Evolutionary conservation across 1,140 invertebrate species (phyloP).

Genomic region (Macrocentrus cingulum): DNA sequence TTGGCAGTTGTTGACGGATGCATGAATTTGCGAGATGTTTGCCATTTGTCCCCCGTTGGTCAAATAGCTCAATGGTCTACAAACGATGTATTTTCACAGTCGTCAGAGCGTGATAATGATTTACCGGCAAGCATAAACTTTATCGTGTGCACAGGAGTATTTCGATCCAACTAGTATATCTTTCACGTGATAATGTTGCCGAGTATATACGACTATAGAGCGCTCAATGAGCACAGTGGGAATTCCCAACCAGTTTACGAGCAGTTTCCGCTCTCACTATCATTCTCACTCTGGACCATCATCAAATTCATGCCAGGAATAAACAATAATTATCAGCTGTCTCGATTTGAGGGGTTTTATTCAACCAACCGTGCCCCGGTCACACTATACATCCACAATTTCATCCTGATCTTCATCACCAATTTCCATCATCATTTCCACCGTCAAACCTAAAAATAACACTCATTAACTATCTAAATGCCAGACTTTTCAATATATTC

Average conservation of each 20-base stretch:
- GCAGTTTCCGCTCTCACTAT: neutral
- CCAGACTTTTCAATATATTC: no score
- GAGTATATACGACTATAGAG: neutral
- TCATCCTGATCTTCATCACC: no score
- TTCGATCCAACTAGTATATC: neutral
- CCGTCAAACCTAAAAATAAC: no score
- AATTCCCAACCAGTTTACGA: neutral
- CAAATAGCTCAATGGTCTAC: neutral
- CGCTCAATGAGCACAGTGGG: neutral
- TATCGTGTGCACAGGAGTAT: neutral
- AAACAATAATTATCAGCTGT: no score
- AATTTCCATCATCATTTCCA: no score
- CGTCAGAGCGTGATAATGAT: slow-evolving; percentile 4
- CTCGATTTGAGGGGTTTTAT: no score
- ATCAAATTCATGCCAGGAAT: no score
- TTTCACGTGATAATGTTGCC: slow-evolving; percentile 14
- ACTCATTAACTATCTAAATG: no score
- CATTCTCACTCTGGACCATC: no score
- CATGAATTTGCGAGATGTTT: slow-evolving; percentile 4
- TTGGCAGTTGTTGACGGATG: neutral
- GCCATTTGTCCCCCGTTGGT: neutral
- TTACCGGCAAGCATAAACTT: neutral
- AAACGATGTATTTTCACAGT: slow-evolving; percentile 12
- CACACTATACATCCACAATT: no score
- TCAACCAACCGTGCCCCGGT: no score